phyloP scores from a whole-genome alignment of 2,888 invertebrate species.

The Conus canariensis region DNA sequence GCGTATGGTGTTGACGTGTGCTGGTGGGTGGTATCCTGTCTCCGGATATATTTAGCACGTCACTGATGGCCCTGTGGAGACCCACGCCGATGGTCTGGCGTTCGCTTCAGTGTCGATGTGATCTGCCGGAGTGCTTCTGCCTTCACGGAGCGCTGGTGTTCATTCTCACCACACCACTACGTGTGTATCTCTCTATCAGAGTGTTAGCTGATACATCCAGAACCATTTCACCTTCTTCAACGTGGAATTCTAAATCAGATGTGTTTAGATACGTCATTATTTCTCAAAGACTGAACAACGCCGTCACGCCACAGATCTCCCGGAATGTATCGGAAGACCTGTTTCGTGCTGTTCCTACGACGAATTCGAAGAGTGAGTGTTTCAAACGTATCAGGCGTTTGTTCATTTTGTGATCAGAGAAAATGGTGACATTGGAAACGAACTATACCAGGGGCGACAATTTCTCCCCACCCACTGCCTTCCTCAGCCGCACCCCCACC shows the following conservation, averaged over 20 bases:
- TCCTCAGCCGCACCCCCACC: not conserved
- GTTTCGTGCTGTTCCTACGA: not conserved
- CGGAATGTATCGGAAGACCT: not conserved
- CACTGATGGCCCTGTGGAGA: not conserved
- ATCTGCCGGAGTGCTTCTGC: not conserved
- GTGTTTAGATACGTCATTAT: not conserved
- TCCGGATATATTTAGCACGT: too few species aligned
- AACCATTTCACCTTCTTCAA: not conserved
- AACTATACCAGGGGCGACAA: not conserved
- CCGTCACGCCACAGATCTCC: too few species aligned
- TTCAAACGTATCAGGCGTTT: not conserved
- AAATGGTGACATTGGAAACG: not conserved
- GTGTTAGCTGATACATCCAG: not conserved
- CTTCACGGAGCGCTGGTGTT: too few species aligned
- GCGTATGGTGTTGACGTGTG: not conserved
- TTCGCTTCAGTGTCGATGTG: not conserved
- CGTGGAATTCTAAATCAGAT: not conserved
- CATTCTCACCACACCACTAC: too few species aligned
- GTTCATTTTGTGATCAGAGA: not conserved
- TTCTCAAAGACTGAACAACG: too few species aligned
- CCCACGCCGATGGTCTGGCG: not conserved
- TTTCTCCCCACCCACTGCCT: not conserved
- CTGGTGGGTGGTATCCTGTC: not conserved
- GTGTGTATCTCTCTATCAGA: not conserved
- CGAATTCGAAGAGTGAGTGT: not conserved